phyloP scores from a whole-genome alignment of 2,888 invertebrate genomes.

The Noctua comes region DNA sequence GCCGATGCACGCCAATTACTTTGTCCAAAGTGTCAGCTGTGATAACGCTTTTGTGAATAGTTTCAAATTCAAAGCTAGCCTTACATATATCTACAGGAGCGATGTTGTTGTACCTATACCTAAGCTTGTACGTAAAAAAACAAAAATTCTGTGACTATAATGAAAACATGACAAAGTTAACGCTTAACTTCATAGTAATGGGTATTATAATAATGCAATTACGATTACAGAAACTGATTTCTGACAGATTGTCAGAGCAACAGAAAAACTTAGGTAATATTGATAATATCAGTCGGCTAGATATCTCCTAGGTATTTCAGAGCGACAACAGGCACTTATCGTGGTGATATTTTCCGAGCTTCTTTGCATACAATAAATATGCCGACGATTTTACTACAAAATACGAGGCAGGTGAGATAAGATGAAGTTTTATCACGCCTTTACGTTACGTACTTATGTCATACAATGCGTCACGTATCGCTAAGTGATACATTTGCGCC shows the following conservation, averaged over 20 bases:
- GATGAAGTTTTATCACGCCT: slow-evolving; percentile 50
- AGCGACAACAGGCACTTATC: slow-evolving; percentile 11
- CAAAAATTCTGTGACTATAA: neutral
- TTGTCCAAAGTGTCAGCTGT: slow-evolving; percentile 43
- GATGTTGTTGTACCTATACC: neutral
- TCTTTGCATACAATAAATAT: slow-evolving; percentile 17
- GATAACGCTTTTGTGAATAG: slow-evolving; percentile 37
- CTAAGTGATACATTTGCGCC: slow-evolving; percentile 53
- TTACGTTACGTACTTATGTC: slow-evolving; percentile 45
- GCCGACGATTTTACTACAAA: slow-evolving; percentile 37
- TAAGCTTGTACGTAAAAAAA: neutral
- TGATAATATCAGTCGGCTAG: neutral
- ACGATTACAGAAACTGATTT: neutral
- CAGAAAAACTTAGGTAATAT: neutral
- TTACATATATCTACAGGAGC: neutral
- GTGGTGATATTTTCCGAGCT: slow-evolving; percentile 13
- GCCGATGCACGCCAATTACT: slow-evolving; percentile 55
- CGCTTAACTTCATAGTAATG: neutral
- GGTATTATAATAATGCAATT: too few relatives aligned
- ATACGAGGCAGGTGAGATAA: slow-evolving; percentile 38
- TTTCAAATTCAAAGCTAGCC: neutral
- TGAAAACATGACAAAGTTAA: neutral
- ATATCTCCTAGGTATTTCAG: neutral
- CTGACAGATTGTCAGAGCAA: neutral
- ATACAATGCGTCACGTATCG: slow-evolving; percentile 52